Evolutionary conservation across 2,888 invertebrate genomes (phyloP).

Genomic region (Chymomyza procnemis): DNA sequence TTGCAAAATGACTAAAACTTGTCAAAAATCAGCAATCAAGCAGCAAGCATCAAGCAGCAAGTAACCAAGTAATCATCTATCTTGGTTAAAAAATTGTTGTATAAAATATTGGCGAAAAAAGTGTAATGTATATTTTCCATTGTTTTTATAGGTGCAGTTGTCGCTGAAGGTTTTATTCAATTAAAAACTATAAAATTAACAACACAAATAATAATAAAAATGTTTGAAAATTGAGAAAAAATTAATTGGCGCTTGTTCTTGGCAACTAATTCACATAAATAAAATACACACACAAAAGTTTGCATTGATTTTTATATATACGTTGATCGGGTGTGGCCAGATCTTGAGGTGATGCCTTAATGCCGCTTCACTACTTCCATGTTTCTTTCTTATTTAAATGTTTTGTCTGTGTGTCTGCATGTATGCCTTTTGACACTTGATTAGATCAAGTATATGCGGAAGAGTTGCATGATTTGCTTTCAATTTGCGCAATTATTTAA

Average conservation of each 20-base stretch:
- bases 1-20: conserved; percentile 45
- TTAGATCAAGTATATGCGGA: not conserved
- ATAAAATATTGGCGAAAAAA: conserved; percentile 15
- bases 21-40: conserved; percentile 39
- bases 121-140: conserved; percentile 44
- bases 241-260: conserved; percentile 55
- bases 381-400: conserved; percentile 24
- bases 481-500: not conserved
- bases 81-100: conserved; percentile 24
- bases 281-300: not conserved
- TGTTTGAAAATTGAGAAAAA: conserved; percentile 28
- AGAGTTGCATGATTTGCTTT: not conserved
- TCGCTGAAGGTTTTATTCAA: conserved; percentile 67
- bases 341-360: no score
- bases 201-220: no score
- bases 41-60: conserved; percentile 29
- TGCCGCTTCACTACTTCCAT: not conserved
- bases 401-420: no score
- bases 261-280: conserved; percentile 7
- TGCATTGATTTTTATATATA: not conserved
- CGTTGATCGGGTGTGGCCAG: not conserved
- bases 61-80: conserved; percentile 8
- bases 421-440: not conserved
- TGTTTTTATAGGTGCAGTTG: conserved; percentile 63
- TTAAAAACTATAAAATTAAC: conserved; percentile 48